These are phyloP conservation scores for Acanthisitta chloris DNA, from an alignment of 2,113 vertebrate genomes.

Conservation along the genomic window DNA sequence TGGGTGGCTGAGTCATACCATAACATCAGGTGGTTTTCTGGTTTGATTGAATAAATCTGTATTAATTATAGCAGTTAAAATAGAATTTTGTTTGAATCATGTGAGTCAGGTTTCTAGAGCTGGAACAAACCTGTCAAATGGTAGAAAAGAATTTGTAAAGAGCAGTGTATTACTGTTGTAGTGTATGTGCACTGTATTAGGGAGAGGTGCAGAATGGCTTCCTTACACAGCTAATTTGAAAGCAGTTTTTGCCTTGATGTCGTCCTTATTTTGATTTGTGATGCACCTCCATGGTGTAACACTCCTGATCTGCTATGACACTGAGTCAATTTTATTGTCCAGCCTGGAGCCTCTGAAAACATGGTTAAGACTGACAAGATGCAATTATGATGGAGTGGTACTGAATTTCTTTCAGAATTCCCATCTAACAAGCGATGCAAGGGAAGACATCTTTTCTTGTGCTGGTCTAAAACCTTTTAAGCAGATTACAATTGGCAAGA, in stretches of 20 bases:
- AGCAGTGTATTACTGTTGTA: background rate
- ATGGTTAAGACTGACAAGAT: background rate
- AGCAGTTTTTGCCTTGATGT: background rate
- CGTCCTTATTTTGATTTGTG: background rate
- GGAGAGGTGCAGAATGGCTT: background rate
- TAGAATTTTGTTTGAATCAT: background rate
- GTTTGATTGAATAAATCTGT: background rate
- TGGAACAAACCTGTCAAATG: background rate
- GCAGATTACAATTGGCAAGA: background rate
- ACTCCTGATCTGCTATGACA: background rate
- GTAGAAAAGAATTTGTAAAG: background rate
- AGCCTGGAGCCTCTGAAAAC: background rate
- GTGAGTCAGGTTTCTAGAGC: background rate
- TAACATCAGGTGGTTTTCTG: slow-evolving; percentile 26
- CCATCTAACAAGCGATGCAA: background rate
- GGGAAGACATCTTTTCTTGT: background rate
- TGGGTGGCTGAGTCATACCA: slow-evolving; percentile 12
- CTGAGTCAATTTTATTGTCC: background rate
- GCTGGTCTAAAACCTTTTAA: background rate
- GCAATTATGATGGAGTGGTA: background rate
- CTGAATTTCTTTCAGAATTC: background rate
- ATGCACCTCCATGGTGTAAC: background rate
- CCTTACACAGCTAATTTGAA: background rate
- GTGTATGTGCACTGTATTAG: background rate
- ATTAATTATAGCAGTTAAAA: background rate